Base-by-base conservation (phyloP, 2,797 vertebrate species). In the Gymnothorax reevesii region DNA sequence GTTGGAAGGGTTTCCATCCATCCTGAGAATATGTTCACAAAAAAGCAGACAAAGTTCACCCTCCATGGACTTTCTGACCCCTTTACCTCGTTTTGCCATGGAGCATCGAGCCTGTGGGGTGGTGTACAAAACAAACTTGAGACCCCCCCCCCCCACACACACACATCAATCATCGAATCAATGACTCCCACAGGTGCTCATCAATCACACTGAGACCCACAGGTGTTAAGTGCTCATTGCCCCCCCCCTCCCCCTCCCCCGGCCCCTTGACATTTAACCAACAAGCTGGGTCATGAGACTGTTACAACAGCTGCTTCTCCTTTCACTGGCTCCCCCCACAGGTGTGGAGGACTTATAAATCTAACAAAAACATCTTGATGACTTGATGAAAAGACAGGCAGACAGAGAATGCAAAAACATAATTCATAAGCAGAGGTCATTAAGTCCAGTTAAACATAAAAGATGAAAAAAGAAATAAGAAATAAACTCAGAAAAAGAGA, bases 11-110 rank as follows among this genome's bases (percentile, higher is more conserved):
- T 22, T 22, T 66, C 20, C 62, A 66, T 66, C 62, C 20, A n/a
- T 66, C 62, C 7, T n/a, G 20, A 66, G 20, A 20, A 66, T 66
- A 66, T 66, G 62, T n/a, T 66, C 20, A n/a, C 62, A 20, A 33
- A 73, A 73, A 27, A 94, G 93, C 94, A 89, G 92, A 90, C 88
- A 88, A 91, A 89, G 93, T 91, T 91, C 90, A 91, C 89, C 88
- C 25, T 73, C 33, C 13, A 5, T 49, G 33, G 71, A 42, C 27
- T 89, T 85, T 66, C 79, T 84, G 64, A 82, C 49, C 89, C 85
- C 84, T 13, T 33, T 71, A 84, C 42, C 8, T 7, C 69, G 87
- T 91, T 91, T 88, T 90, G 88, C 90, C 91, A 82, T 86, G 88
- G 91, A 90, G 91, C 91, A 93, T 89, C 88, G 89, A 89, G 88